Percentiles rank a stretch among this genome's conserved stretches.
These are phyloP conservation scores for Luperina testacea DNA, from an alignment of 2,888 invertebrate species.

Conservation along the genomic window DNA sequence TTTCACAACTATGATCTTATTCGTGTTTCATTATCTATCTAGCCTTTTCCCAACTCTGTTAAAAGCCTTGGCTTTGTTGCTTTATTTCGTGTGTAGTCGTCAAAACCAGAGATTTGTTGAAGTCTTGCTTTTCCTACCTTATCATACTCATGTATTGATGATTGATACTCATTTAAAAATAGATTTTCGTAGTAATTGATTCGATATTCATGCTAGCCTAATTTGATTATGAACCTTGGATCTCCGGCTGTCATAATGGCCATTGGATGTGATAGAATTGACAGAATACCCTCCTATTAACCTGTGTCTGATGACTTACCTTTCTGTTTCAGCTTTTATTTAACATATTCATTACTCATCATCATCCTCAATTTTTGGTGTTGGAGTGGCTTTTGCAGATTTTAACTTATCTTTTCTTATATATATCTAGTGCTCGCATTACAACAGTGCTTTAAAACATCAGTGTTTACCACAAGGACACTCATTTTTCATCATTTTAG, in stretches of 20 bases:
- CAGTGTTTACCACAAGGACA: neutral
- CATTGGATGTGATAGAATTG: neutral
- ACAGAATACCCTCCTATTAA: neutral
- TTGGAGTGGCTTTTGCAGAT: conserved; percentile 18
- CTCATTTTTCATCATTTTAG: conserved; percentile 12
- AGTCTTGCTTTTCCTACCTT: neutral
- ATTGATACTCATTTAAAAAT: neutral
- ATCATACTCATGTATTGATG: neutral
- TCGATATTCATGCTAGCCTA: neutral
- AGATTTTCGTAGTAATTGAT: neutral
- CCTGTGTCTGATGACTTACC: conserved; percentile 11
- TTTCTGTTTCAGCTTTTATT: conserved; percentile 21
- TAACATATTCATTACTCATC: neutral
- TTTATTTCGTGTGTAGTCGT: neutral
- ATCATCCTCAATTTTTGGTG: conserved; percentile 20
- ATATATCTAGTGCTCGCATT: conserved; percentile 26
- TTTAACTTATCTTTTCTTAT: neutral
- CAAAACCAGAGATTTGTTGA: neutral
- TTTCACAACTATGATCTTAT: neutral
- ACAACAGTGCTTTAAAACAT: conserved; percentile 14
- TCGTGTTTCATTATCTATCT: neutral
- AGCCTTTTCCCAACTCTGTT: neutral
- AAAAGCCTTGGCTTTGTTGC: neutral
- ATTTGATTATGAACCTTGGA: neutral
- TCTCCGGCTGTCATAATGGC: neutral